phyloP scores from a whole-genome alignment of 2,888 invertebrate genomes.

The Lepidocyrtoides sp. region DNA sequence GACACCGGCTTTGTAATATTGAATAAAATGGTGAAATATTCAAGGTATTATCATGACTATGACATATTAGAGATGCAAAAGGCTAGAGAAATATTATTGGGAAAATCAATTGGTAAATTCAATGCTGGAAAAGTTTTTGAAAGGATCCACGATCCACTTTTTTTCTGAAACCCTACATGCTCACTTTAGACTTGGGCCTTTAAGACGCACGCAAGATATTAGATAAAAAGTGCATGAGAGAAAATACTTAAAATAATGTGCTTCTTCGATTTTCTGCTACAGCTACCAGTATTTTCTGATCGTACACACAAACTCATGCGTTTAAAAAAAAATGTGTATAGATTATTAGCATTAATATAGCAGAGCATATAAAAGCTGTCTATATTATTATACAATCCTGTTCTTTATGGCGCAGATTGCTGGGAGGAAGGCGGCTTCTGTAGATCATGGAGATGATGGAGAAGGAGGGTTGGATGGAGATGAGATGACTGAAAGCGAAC shows the following conservation, averaged over 20 bases:
- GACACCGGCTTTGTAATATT: too few relatives aligned
- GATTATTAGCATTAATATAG: background rate
- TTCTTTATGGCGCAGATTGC: constrained; percentile 45
- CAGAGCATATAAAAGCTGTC: too few relatives aligned
- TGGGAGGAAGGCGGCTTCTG: constrained; percentile 58
- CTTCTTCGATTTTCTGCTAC: background rate
- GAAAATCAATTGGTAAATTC: constrained; percentile 9
- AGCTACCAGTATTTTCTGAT: background rate
- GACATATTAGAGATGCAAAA: background rate
- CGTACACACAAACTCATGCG: background rate
- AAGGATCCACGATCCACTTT: background rate
- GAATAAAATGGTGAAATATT: background rate
- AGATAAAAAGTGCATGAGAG: background rate
- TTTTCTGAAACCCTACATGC: background rate
- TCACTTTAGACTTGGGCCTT: background rate
- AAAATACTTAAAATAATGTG: background rate
- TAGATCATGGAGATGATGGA: constrained; percentile 54
- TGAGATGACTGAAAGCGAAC: constrained; percentile 75
- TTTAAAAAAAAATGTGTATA: background rate
- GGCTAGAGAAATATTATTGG: background rate
- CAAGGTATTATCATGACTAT: background rate
- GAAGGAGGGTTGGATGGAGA: constrained; percentile 69
- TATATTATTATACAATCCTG: background rate
- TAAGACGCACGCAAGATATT: background rate
- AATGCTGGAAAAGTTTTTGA: background rate